Percentiles rank a stretch among this genome's conserved stretches.
phyloP scores from a whole-genome alignment of 2,888 invertebrate species.

The Phytoseiulus persimilis region DNA sequence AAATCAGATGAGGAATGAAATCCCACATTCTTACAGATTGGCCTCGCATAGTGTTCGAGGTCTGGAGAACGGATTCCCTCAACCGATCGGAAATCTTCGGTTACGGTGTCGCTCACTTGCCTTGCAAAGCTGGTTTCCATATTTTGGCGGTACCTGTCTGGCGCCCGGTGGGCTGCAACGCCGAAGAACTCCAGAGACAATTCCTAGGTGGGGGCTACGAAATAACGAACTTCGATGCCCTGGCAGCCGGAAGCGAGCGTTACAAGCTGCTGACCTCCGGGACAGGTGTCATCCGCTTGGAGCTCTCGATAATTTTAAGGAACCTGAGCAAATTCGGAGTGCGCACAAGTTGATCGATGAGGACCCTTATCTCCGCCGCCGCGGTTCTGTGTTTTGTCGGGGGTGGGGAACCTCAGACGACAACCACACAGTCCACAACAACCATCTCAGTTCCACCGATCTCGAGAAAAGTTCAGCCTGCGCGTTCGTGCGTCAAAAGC shows the following conservation, averaged over 20 bases:
- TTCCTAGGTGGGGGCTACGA: conserved; percentile 13
- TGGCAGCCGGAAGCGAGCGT: conserved; percentile 18
- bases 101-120: conserved; percentile 14
- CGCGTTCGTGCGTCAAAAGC: conserved; percentile 15
- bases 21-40: background rate
- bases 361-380: background rate
- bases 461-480: background rate
- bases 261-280: conserved; percentile 11
- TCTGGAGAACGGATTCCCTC: conserved; percentile 18
- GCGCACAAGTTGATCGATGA: conserved; percentile 31
- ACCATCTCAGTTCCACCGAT: background rate
- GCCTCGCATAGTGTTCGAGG: conserved; percentile 29
- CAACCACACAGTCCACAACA: background rate
- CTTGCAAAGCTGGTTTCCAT: conserved; percentile 10
- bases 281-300: background rate
- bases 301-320: background rate
- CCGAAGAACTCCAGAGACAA: conserved; percentile 14
- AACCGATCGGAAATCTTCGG: conserved; percentile 29
- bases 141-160: background rate
- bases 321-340: conserved; percentile 26
- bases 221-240: background rate
- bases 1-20: background rate
- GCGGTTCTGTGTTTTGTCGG: background rate
- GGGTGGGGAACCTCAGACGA: background rate
- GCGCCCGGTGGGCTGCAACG: conserved; percentile 20